A percentile compares a stretch with the other conserved stretches of the same genome.
Evolutionary conservation across 2,888 invertebrate species (phyloP).

Genomic region (Globia sparganii): DNA sequence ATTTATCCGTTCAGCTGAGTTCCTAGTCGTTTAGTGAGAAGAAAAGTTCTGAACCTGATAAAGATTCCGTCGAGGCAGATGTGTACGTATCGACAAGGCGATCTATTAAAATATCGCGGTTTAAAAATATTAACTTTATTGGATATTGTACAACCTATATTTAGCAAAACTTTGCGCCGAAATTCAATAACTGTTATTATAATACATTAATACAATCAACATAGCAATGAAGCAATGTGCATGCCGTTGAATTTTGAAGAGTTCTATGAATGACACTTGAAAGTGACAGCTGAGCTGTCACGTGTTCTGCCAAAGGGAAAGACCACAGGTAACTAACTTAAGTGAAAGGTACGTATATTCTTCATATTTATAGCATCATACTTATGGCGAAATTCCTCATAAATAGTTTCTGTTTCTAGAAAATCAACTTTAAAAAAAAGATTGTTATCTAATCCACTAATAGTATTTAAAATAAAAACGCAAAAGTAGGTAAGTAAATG

Average conservation of each 20-base stretch:
- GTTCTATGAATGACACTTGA: neutral
- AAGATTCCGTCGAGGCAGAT: constrained; percentile 62
- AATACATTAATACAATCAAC: no score
- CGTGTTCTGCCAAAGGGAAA: no score
- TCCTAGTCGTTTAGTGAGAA: constrained; percentile 59
- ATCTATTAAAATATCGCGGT: neutral
- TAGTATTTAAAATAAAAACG: neutral
- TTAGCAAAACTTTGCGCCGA: neutral
- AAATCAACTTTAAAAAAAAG: no score
- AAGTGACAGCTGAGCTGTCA: neutral
- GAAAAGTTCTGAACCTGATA: constrained; percentile 73
- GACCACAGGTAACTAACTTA: no score
- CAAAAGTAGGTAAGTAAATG: neutral
- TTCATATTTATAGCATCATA: no score
- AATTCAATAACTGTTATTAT: neutral
- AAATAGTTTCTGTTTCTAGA: neutral
- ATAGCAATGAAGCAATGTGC: no score
- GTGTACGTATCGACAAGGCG: constrained; percentile 56
- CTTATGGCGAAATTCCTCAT: no score
- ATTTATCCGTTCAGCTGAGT: constrained; percentile 17
- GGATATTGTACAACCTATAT: no score
- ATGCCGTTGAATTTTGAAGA: no score
- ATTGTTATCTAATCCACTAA: neutral
- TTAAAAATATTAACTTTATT: neutral
- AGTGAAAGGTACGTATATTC: no score